Conservation (phyloP, 2,113 vertebrate genomes). For the Eupsittula cactorum region DNA sequence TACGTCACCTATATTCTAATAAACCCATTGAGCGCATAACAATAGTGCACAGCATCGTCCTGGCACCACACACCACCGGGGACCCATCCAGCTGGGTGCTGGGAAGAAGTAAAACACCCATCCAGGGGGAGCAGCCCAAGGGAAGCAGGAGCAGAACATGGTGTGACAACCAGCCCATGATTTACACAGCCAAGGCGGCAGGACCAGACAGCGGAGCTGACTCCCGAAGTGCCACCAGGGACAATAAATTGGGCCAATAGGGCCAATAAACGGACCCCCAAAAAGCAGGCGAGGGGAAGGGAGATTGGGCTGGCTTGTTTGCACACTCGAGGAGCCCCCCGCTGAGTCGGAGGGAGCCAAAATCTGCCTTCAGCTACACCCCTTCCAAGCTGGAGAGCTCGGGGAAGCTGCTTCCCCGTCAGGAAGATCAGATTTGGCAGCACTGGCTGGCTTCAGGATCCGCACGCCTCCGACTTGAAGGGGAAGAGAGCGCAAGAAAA, state of each 20-base stretch:
- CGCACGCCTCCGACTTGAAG: conserved; percentile 21
- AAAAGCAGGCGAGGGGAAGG: not conserved
- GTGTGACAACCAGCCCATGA: not conserved
- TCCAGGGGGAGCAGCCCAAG: not conserved
- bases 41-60: fast-evolving
- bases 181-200: not conserved
- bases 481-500: conserved; percentile 34
- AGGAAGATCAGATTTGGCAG: conserved; percentile 55
- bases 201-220: not conserved
- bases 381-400: conserved; percentile 38
- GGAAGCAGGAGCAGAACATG: not conserved
- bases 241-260: not conserved
- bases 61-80: fast-evolving
- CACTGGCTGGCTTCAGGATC: not conserved
- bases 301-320: not conserved
- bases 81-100: not conserved
- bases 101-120: not conserved
- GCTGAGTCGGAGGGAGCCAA: not conserved
- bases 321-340: not conserved
- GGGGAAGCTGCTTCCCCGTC: conserved; percentile 49
- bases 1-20: not conserved
- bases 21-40: fast-evolving
- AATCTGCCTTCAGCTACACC: conserved; percentile 43
- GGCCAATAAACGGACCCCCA: not conserved
- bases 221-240: not conserved